These are phyloP conservation scores for Ammospiza maritima DNA, from an alignment of 2,797 vertebrate species.

Conservation along the genomic window DNA sequence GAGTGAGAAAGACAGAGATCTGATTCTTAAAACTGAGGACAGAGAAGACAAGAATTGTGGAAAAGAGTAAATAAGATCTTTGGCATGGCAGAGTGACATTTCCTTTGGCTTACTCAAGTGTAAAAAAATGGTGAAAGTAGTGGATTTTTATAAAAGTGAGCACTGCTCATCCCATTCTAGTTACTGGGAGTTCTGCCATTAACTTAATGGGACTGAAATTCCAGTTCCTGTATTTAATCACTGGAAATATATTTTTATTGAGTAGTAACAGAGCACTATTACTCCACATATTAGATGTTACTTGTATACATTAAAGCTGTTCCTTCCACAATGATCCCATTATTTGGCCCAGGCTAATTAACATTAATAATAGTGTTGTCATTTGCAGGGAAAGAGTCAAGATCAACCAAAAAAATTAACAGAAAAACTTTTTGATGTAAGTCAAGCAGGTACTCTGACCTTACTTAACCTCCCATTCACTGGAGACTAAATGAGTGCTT, in stretches of 20 bases:
- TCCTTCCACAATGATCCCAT: background rate
- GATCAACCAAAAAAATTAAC: background rate
- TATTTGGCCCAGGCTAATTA: slow-evolving; percentile 42
- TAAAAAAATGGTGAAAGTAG: background rate
- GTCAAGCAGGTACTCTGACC: background rate
- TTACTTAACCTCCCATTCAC: background rate
- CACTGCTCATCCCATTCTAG: background rate
- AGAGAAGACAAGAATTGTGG: background rate
- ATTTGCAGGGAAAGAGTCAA: background rate
- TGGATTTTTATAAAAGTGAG: background rate
- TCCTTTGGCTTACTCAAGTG: background rate
- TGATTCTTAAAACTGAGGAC: background rate
- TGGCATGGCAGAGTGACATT: background rate
- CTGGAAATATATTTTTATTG: slow-evolving; percentile 41
- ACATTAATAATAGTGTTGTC: slow-evolving; percentile 10
- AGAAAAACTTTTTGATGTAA: background rate
- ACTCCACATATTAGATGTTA: background rate
- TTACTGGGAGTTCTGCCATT: slow-evolving; percentile 21
- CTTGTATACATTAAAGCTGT: slow-evolving; percentile 38
- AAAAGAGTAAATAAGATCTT: background rate
- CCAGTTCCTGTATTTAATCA: slow-evolving; percentile 38
- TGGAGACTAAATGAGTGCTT: background rate
- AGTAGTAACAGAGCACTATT: slow-evolving; percentile 26
- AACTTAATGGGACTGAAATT: background rate
- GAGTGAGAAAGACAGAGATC: background rate